A percentile compares a stretch with the other conserved stretches of the same genome.
Evolutionary conservation across 2,113 vertebrate species (phyloP).

Genomic region (Leiothrix lutea): DNA sequence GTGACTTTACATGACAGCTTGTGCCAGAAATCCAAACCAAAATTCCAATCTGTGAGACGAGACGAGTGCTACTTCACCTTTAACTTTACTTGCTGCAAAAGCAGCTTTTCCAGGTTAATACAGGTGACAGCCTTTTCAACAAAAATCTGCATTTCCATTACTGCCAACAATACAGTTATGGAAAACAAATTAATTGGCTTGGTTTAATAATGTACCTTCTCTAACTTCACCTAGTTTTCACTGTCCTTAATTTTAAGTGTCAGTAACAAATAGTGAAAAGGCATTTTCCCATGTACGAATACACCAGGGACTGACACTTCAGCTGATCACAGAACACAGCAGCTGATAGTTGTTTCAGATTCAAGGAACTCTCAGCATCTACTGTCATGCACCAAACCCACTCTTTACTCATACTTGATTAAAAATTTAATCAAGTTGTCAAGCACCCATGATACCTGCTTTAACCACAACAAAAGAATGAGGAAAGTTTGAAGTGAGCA

Average conservation of each 20-base stretch:
- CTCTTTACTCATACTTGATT: constrained; percentile 43
- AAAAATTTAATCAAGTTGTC: constrained; percentile 64
- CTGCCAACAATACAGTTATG: neutral
- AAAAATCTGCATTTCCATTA: neutral
- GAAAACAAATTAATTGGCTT: neutral
- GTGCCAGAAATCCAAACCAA: neutral
- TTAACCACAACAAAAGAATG: constrained; percentile 48
- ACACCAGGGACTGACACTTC: constrained; percentile 9
- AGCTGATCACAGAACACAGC: neutral
- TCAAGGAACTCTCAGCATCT: constrained; percentile 26
- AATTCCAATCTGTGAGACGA: neutral
- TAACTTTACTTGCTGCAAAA: neutral
- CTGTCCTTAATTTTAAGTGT: constrained; percentile 13
- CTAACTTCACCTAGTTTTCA: constrained; percentile 38
- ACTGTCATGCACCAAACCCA: constrained; percentile 13
- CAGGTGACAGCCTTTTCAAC: neutral
- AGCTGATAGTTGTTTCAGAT: constrained; percentile 45
- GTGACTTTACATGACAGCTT: neutral
- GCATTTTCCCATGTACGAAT: neutral
- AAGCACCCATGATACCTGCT: constrained; percentile 35
- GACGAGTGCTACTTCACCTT: neutral
- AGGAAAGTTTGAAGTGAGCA: constrained; percentile 35
- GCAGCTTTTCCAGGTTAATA: neutral
- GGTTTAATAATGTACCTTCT: neutral
- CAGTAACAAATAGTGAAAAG: constrained; percentile 2